A percentile compares a stretch with the other conserved stretches of the same genome.
phyloP scores from a whole-genome alignment of 2,888 invertebrate species.

The Ennomos erosarius region DNA sequence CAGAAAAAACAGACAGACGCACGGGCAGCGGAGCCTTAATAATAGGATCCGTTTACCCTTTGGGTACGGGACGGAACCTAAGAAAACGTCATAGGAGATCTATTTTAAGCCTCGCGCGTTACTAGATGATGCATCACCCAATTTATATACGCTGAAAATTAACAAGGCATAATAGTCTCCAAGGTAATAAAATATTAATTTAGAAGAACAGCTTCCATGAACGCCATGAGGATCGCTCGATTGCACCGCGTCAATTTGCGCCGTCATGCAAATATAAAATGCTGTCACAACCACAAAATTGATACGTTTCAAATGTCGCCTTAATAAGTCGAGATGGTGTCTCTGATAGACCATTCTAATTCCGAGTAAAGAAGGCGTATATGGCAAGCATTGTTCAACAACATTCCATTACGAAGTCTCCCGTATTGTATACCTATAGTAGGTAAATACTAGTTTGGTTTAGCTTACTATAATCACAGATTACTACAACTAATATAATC shows the following conservation, averaged over 20 bases:
- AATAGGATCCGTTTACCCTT: too few relatives aligned
- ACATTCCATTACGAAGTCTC: constrained; percentile 12
- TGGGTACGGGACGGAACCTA: too few relatives aligned
- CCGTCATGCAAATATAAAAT: constrained; percentile 68
- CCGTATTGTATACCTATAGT: constrained; percentile 4
- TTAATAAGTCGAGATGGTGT: constrained; percentile 59
- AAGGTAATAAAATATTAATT: constrained; percentile 50
- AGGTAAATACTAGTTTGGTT: background rate
- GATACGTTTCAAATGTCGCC: constrained; percentile 65
- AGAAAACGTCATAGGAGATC: constrained; percentile 1
- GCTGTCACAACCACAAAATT: constrained; percentile 68
- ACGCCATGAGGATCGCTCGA: constrained; percentile 45
- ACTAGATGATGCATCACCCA: constrained; percentile 32
- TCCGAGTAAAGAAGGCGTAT: constrained; percentile 42
- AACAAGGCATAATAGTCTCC: constrained; percentile 38
- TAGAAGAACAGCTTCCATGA: constrained; percentile 47
- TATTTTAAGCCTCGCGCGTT: constrained; percentile 8
- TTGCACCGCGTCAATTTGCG: constrained; percentile 48
- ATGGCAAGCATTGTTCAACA: constrained; percentile 31
- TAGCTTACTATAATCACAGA: too few relatives aligned
- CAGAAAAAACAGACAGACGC: too few relatives aligned
- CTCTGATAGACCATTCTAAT: constrained; percentile 42
- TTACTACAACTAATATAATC: too few relatives aligned
- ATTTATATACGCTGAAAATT: constrained; percentile 40
- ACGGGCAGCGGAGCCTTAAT: too few relatives aligned